Conservation (phyloP, 2,888 invertebrate species). For the Drosophila kambysellisi region DNA sequence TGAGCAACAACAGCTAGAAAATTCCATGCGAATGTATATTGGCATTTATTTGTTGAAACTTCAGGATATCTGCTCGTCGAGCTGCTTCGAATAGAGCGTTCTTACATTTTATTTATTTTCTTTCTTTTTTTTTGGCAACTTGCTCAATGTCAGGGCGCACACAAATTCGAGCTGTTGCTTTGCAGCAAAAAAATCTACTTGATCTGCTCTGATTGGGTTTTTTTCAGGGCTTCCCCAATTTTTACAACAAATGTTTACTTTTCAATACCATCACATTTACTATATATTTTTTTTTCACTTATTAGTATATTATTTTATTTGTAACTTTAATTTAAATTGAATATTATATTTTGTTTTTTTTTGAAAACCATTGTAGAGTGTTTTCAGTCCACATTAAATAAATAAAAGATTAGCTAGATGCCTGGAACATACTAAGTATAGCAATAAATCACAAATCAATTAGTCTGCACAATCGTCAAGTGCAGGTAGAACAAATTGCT, state of each 20-base stretch:
- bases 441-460: conserved; percentile 68
- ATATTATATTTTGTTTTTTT: background rate
- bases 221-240: background rate
- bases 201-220: background rate
- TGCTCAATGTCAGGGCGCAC: conserved; percentile 53
- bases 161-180: conserved; percentile 30
- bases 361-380: background rate
- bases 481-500: conserved; percentile 48
- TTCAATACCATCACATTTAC: background rate
- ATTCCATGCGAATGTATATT: background rate
- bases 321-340: background rate
- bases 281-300: background rate
- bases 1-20: background rate
- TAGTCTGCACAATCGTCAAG: conserved; percentile 44
- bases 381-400: background rate
- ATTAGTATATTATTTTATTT: background rate
- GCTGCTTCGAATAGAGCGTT: background rate
- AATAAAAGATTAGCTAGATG: background rate
- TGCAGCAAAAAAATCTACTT: conserved; percentile 12
- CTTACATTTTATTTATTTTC: background rate
- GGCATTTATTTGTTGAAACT: background rate
- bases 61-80: background rate
- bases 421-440: conserved; percentile 7
- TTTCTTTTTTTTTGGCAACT: conserved; percentile 45
- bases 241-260: background rate